Evolutionary conservation across 2,888 invertebrate species (phyloP), one percentile per base, ranked within the genome.

Genomic region (Mesorhabditis belari): DNA sequence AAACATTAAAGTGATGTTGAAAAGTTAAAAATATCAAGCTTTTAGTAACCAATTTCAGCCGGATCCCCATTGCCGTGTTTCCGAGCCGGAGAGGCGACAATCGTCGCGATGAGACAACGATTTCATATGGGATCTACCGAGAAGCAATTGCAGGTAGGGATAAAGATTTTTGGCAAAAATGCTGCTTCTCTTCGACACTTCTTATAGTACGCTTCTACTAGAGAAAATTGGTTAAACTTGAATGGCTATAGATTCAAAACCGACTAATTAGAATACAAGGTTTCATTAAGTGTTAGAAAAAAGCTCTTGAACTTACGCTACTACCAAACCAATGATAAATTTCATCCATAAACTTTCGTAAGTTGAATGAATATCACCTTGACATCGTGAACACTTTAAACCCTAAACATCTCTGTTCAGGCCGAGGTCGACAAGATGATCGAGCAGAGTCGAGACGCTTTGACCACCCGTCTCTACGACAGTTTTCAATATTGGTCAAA

Each of bases 391-490:
- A 58, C n/a, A 2, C 12, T 27, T n/a, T n/a, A n/a, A n/a, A n/a
- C n/a, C n/a, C n/a, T n/a, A n/a, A n/a, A n/a, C n/a, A n/a, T n/a
- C n/a, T n/a, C n/a, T n/a, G n/a, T n/a, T 3, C 24, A 60, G 44
- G n/a, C 49, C 25, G 23, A 66, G 70, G 91, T 98, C 1, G 93
- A 96, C 81, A 87, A 88, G 62, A 88, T 98, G 83, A 96, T 98
- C 49, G 90, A 92, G 77, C 90, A 91, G 81, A 93, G 93, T 74
- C 88, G 95, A 50, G 89, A 93, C 84, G 96, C 96, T 59, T 87
- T 95, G 71, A 96, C 96, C 69, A 98, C 98, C 9, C 89, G 93
- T 79, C 88, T 98, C 65, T 98, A 98, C 85, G 98, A 99, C 85
- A 91, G 93, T 82, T 99, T 93, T 85, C 98, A 98, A 86, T 98